phyloP scores from a whole-genome alignment of 2,113 vertebrate species.

The Aspidoscelis tigris region DNA sequence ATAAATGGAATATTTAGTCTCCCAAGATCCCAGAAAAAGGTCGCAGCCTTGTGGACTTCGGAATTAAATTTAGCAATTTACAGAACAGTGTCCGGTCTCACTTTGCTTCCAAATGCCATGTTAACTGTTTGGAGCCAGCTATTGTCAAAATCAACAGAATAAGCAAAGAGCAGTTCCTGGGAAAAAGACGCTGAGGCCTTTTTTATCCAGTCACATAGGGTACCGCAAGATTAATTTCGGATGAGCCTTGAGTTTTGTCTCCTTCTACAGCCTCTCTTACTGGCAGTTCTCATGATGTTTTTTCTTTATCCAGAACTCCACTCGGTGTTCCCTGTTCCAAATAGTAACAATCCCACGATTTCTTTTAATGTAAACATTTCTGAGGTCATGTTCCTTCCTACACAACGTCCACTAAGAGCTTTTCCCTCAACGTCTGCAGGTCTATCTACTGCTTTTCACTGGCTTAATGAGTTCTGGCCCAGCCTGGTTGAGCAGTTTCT shows the following conservation, averaged over 20 bases:
- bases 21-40: not conserved
- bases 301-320: constrained; percentile 26
- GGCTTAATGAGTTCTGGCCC: not conserved
- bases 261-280: not conserved
- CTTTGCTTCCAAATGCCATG: not conserved
- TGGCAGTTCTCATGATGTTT: constrained; percentile 23
- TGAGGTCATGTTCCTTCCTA: constrained; percentile 20
- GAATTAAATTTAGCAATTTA: not conserved
- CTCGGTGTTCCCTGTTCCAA: constrained; percentile 14
- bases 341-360: constrained; percentile 28
- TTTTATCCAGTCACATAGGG: not conserved
- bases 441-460: not conserved
- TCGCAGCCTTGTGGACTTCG: not conserved
- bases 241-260: not conserved
- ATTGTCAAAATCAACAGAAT: not conserved
- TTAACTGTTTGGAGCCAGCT: not conserved
- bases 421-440: not conserved
- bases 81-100: not conserved
- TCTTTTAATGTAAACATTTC: constrained; percentile 19
- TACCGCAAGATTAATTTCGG: constrained; percentile 7
- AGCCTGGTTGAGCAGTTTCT: not conserved
- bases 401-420: not conserved
- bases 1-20: not conserved
- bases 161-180: not conserved
- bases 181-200: not conserved